Base-by-base conservation (phyloP, 2,888 invertebrate genomes). In the Ctena decussata region DNA sequence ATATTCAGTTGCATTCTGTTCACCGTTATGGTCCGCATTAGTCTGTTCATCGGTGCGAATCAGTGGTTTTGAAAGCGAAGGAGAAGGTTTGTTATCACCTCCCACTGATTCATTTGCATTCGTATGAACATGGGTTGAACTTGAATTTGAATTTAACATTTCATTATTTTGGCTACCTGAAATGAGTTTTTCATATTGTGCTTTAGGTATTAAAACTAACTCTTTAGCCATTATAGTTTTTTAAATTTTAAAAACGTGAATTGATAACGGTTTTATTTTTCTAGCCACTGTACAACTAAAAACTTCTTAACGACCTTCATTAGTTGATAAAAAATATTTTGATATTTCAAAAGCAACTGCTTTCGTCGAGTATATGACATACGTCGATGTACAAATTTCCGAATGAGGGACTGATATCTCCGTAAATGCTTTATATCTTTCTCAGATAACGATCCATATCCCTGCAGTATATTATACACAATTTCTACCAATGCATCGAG, bases 201-300 rank as follows among this genome's bases (percentile, higher is more conserved):
- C 65, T 65, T 65, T 65, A 35, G 65, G 65, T 65, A 65, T 32
- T 65, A 65, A 60, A 65, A 65, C 65, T 15, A 65, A 18, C 65
- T 35, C 65, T 65, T 65, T 65, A 18, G 65, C 65, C 65, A 65
- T 65, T 32, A 35, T 65, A 32, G 32, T 18, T 24, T 60, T 27
- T 60, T 24, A 60, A 60, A 27, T 27, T 30, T n/a, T n/a, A n/a
- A n/a, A n/a, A n/a, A n/a, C n/a, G n/a, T n/a, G n/a, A n/a, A n/a
- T n/a, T n/a, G n/a, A n/a, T n/a, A n/a, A n/a, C n/a, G n/a, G n/a
- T 30, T 18, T 35, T 35, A 65, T 35, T 65, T 15, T 35, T 65
- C 65, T 35, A 65, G 35, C 72, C 72, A 72, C 46, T 72, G 11
- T 72, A 72, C 21, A 27, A 46, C 41, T 72, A 72, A 44, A 30